Conservation (phyloP, 1,140 invertebrate genomes). For the Bombus pascuorum region DNA sequence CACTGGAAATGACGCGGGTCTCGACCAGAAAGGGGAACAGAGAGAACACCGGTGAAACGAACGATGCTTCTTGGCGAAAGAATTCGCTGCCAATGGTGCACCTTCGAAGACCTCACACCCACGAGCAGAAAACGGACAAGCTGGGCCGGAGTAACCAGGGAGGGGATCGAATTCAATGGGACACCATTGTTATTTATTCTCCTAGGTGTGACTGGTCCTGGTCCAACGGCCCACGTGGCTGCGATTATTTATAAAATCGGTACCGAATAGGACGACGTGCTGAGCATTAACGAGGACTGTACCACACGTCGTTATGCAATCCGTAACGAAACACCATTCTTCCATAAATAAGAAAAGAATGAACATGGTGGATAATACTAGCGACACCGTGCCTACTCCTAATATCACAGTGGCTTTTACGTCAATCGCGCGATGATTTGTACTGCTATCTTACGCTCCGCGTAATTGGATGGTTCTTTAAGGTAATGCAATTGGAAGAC, state of each 20-base stretch:
- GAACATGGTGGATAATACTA: constrained; percentile 53
- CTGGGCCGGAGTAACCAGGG: constrained; percentile 11
- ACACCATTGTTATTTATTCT: constrained; percentile 70
- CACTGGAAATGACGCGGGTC: constrained; percentile 54
- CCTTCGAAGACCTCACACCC: constrained; percentile 45
- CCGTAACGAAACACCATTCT: constrained; percentile 23
- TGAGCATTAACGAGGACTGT: constrained; percentile 59
- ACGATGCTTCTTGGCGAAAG: constrained; percentile 48
- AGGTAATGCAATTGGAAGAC: constrained; percentile 15
- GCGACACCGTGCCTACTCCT: constrained; percentile 20
- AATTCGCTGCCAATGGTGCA: constrained; percentile 54
- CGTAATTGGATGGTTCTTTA: constrained; percentile 37
- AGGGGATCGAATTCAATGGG: constrained; percentile 65
- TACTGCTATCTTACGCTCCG: constrained; percentile 17
- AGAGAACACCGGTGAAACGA: constrained; percentile 25
- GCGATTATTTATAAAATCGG: constrained; percentile 70
- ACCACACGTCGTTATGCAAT: constrained; percentile 56
- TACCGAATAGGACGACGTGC: constrained; percentile 64
- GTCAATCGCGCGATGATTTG: constrained; percentile 25
- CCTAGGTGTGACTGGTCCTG: constrained; percentile 64
- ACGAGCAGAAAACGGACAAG: constrained; percentile 47
- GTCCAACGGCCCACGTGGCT: constrained; percentile 57
- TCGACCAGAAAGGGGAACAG: constrained; percentile 17
- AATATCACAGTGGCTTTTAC: constrained; percentile 21
- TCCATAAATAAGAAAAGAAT: constrained; percentile 52